phyloP scores from a whole-genome alignment of 35 echinoderm and acorn worm species.

The Hemicentrotus pulcherrimus region DNA sequence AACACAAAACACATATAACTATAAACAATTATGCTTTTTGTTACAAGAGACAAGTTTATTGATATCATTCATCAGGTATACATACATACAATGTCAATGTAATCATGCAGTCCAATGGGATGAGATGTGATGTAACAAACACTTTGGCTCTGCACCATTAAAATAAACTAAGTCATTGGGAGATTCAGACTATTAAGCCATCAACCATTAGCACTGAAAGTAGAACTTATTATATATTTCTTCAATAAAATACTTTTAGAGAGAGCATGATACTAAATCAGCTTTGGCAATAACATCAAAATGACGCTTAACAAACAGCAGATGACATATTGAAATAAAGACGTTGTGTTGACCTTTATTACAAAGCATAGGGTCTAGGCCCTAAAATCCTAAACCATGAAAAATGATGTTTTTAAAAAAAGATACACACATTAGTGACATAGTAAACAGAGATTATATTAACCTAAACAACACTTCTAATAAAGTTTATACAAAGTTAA shows the following conservation, averaged over 20 bases:
- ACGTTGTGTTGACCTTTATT: neutral
- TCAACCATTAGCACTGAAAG: neutral
- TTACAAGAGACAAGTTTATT: conserved; percentile 18
- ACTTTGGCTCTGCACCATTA: neutral
- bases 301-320: too few relatives aligned
- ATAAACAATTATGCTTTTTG: neutral
- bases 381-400: neutral
- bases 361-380: neutral
- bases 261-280: too few relatives aligned
- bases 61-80: neutral
- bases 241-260: too few relatives aligned
- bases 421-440: neutral
- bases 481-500: neutral
- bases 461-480: neutral
- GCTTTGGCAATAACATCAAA: too few relatives aligned
- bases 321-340: too few relatives aligned
- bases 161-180: neutral
- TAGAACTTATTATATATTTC: neutral
- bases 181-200: neutral
- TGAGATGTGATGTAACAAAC: neutral
- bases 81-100: neutral
- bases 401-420: neutral
- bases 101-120: neutral
- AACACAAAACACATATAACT: neutral
- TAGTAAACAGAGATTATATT: neutral